Percentiles rank a stretch among this genome's conserved stretches.
phyloP scores from a whole-genome alignment of 2,113 vertebrate species.

The Nothobranchius furzeri region DNA sequence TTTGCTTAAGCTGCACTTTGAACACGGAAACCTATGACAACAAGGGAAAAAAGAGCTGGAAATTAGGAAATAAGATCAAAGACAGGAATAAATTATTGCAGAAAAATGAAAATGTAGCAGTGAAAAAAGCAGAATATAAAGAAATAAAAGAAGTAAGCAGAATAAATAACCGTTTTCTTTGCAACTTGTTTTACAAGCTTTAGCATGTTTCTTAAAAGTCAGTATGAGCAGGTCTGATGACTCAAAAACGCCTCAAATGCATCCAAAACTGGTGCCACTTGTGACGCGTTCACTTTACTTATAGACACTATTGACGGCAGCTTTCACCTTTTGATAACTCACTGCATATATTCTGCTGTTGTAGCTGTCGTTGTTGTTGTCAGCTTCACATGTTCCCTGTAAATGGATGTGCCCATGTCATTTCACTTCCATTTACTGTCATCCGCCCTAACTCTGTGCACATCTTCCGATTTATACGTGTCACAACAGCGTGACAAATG shows the following conservation, averaged over 20 bases:
- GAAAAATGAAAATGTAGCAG: neutral
- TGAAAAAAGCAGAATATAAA: slow-evolving; percentile 6
- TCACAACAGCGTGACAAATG: slow-evolving; percentile 24
- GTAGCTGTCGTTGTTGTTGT: slow-evolving; percentile 12
- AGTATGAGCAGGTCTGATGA: slow-evolving; percentile 24
- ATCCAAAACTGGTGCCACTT: slow-evolving; percentile 27
- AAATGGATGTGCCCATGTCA: slow-evolving; percentile 26
- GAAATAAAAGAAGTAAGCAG: neutral
- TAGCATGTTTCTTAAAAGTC: slow-evolving; percentile 9
- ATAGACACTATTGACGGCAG: slow-evolving; percentile 21
- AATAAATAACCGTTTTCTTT: neutral
- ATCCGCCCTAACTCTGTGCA: slow-evolving; percentile 5
- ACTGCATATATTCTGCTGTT: neutral
- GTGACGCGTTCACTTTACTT: slow-evolving; percentile 31
- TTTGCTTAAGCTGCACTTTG: slow-evolving; percentile 50
- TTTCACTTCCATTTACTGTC: slow-evolving; percentile 44
- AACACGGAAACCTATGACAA: slow-evolving; percentile 65
- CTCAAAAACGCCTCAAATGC: slow-evolving; percentile 17
- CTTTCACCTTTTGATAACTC: slow-evolving; percentile 42
- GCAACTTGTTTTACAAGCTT: neutral
- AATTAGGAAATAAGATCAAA: slow-evolving; percentile 33
- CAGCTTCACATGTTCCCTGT: neutral
- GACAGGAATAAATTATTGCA: slow-evolving; percentile 8
- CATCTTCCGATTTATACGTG: slow-evolving; percentile 18
- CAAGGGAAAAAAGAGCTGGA: slow-evolving; percentile 17